Base-by-base conservation (phyloP, 2,888 invertebrate genomes). In the Synanthedon vespiformis region DNA sequence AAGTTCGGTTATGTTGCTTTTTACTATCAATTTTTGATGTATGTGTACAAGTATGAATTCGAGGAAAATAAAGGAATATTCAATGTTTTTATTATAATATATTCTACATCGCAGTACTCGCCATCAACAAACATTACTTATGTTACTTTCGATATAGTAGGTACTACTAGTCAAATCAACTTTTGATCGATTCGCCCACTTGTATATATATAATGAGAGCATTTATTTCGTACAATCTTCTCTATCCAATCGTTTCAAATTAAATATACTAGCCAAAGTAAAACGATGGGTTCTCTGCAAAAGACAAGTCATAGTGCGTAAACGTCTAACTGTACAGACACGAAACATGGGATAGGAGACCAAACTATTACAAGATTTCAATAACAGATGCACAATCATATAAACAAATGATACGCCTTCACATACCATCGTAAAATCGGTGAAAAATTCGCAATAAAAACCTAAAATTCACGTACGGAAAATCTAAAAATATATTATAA, bases 21-120 rank as follows among this genome's bases (percentile, higher is more conserved):
- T 87, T 86, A 86, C 86, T 86, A 87, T 85, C 83, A 87, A 87
- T 87, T 85, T 86, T 84, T 79, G 84, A 86, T 86, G 84, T 81
- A 83, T 79, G 85, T 85, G 84, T 86, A 86, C 85, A 86, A 82
- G 80, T 82, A 85, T 84, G 83, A 86, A 78, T 81, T 84, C 78
- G 80, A 86, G 80, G 82, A 85, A 85, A 86, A 83, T 78, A 86
- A 85, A 86, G 84, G 80, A 77, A 82, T 83, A 86, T 74, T 77
- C 81, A 80, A 83, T 80, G 80, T 79, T 83, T 80, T 80, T 74
- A 73, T 74, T 70, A 70, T 69, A 77, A 81, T 81, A 82, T 83
- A 85, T 76, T 83, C 86, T 86, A 86, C 85, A 84, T 80, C 76
- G 83, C 82, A 84, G 83, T 84, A 86, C 77, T 83, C 76, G 67